Conservation (phyloP, 2,888 invertebrate genomes). For the Cantharis rufa region DNA sequence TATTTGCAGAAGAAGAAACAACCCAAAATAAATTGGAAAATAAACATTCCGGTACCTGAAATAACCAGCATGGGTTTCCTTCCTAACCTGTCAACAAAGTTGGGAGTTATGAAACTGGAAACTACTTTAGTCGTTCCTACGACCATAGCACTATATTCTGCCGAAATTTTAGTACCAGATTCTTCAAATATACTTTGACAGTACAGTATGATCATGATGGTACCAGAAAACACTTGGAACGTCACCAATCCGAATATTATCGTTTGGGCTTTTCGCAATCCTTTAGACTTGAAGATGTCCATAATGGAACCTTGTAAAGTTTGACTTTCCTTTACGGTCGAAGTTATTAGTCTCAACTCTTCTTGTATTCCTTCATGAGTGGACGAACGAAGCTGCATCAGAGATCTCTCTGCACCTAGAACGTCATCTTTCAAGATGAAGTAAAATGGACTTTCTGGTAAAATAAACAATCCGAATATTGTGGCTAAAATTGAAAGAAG, state of each 20-base stretch:
- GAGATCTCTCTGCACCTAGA: conserved; percentile 60
- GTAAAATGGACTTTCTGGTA: conserved; percentile 84
- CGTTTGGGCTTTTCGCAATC: conserved; percentile 63
- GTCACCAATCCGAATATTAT: conserved; percentile 41
- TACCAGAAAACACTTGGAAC: conserved; percentile 83
- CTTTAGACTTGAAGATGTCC: conserved; percentile 59
- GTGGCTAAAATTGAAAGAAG: conserved; percentile 66
- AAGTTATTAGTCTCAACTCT: conserved; percentile 67
- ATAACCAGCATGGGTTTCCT: conserved; percentile 70
- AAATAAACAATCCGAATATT: conserved; percentile 64
- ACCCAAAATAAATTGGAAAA: conserved; percentile 62
- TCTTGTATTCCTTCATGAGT: conserved; percentile 63
- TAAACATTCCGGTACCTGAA: conserved; percentile 67
- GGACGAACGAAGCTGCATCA: conserved; percentile 71
- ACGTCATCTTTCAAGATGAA: conserved; percentile 62
- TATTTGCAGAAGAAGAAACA: conserved; percentile 67
- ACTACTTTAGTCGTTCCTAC: conserved; percentile 73
- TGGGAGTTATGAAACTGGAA: conserved; percentile 71
- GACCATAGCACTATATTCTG: conserved; percentile 71
- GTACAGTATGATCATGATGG: conserved; percentile 81
- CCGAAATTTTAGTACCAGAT: conserved; percentile 64
- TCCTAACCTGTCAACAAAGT: conserved; percentile 76
- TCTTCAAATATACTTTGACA: conserved; percentile 71
- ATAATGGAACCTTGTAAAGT: conserved; percentile 51
- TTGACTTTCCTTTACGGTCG: conserved; percentile 49